These are phyloP conservation scores for Callimorpha dominula DNA, from an alignment of 2,888 invertebrate genomes.

Conservation along the genomic window DNA sequence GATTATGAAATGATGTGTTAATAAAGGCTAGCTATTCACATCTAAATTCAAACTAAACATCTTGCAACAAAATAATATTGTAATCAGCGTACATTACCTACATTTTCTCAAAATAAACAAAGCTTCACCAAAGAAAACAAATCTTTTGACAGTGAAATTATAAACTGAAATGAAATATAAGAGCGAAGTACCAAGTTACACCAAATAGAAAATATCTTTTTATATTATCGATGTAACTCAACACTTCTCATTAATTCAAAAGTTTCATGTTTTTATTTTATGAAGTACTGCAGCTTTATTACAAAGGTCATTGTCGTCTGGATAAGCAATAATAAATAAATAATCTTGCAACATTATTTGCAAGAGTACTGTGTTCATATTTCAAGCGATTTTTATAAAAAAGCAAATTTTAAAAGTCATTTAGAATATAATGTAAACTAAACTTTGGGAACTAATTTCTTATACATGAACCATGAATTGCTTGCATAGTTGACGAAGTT, in stretches of 20 bases:
- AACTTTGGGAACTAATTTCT: no score
- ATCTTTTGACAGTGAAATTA: background rate
- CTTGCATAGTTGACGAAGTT: no score
- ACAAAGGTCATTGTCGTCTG: background rate
- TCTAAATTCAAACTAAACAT: background rate
- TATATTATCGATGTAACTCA: background rate
- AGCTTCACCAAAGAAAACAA: background rate
- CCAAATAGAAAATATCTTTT: background rate
- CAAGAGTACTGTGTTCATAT: background rate
- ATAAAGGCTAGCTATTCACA: background rate
- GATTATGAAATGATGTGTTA: background rate
- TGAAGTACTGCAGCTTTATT: background rate
- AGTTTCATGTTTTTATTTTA: background rate
- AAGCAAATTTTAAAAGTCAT: background rate
- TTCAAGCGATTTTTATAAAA: background rate
- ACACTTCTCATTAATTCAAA: background rate
- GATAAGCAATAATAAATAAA: background rate
- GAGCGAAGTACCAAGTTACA: background rate
- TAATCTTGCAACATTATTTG: background rate
- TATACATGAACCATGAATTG: no score
- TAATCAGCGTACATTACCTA: background rate
- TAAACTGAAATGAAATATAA: background rate
- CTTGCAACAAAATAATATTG: background rate
- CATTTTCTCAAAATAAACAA: background rate
- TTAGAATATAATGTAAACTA: background rate